These are phyloP conservation scores for Phragmatobia fuliginosa DNA, from an alignment of 2,888 invertebrate genomes.

Conservation along the genomic window DNA sequence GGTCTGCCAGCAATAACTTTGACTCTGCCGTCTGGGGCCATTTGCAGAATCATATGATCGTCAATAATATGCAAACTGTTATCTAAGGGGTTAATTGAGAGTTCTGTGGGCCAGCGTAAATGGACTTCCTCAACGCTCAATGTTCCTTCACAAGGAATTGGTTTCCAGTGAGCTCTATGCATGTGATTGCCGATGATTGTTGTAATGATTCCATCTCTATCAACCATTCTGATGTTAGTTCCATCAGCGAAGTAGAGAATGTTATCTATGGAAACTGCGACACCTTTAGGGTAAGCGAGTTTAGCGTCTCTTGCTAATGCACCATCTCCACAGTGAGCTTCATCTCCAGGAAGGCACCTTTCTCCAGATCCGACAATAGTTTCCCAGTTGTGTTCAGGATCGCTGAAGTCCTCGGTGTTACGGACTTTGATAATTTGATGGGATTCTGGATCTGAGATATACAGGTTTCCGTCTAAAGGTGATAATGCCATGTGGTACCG, in stretches of 20 bases:
- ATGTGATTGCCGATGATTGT: constrained; percentile 97
- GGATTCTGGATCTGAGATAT: constrained; percentile 98
- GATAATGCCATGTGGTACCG: constrained; percentile 98
- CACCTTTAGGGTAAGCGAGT: constrained; percentile 98
- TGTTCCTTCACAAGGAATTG: constrained; percentile 96
- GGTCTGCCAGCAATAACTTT: constrained; percentile 97
- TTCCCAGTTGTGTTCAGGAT: constrained; percentile 97
- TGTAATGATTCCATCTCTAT: constrained; percentile 95
- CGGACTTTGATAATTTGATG: constrained; percentile 96
- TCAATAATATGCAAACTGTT: constrained; percentile 98
- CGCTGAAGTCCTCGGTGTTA: constrained; percentile 92
- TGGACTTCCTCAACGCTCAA: constrained; percentile 97
- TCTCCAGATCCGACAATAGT: constrained; percentile 98
- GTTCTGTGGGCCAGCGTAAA: constrained; percentile 97
- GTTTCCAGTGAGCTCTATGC: constrained; percentile 97
- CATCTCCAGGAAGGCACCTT: constrained; percentile 96
- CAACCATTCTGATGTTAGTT: constrained; percentile 97
- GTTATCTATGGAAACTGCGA: constrained; percentile 97
- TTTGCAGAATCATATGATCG: constrained; percentile 96
- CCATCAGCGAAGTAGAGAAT: constrained; percentile 98
- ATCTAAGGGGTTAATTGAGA: constrained; percentile 97
- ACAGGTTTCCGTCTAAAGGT: constrained; percentile 96
- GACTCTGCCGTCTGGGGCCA: constrained; percentile 96
- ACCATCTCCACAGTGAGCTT: constrained; percentile 98
- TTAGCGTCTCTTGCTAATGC: constrained; percentile 97